phyloP scores from a whole-genome alignment of 2,797 vertebrate species.

The Oreochromis grahami region DNA sequence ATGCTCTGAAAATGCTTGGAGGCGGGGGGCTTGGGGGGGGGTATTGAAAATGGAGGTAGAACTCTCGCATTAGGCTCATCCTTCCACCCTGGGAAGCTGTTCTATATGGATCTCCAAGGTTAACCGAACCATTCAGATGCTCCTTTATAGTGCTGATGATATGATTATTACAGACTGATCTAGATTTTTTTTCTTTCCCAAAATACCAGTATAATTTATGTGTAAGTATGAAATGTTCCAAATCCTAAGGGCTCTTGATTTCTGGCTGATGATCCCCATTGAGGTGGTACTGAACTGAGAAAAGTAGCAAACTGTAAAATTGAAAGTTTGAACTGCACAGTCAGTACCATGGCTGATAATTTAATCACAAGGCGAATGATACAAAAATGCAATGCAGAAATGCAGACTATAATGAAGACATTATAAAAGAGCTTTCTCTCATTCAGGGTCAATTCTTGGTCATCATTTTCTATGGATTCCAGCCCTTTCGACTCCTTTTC shows the following conservation, averaged over 20 bases:
- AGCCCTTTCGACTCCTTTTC: background rate
- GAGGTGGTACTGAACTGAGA: background rate
- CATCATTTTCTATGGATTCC: background rate
- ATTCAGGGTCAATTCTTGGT: background rate
- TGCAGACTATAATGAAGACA: background rate
- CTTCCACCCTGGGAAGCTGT: background rate
- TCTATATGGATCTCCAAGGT: constrained; percentile 13
- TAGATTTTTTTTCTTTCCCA: background rate
- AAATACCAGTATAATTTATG: background rate
- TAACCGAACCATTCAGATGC: background rate
- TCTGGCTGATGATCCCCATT: background rate
- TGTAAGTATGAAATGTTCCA: background rate
- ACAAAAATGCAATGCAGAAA: background rate
- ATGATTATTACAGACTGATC: background rate
- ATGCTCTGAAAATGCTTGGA: constrained; percentile 54
- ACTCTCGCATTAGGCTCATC: background rate
- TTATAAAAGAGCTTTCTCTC: background rate
- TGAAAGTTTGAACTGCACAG: background rate
- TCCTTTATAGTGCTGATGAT: background rate
- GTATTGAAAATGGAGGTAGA: background rate
- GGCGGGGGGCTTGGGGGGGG: background rate
- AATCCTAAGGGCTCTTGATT: background rate
- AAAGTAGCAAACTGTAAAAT: background rate
- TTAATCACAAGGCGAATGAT: background rate
- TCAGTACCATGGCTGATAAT: background rate